phyloP scores from a whole-genome alignment of 2,888 invertebrate genomes.

The Agrotis segetum region DNA sequence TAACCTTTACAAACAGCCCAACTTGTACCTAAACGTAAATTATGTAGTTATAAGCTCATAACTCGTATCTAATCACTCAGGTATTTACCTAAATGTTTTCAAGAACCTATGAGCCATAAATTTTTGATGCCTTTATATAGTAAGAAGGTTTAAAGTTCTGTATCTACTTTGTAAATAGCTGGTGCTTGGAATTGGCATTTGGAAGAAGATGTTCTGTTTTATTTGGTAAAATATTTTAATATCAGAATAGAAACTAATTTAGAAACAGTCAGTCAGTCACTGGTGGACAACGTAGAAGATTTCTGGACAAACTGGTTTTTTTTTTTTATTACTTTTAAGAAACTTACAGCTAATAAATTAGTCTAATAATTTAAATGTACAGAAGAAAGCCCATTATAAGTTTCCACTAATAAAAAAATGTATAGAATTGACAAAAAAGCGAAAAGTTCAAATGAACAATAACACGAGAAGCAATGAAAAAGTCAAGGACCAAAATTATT shows the following conservation, averaged over 20 bases:
- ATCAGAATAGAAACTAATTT: background rate
- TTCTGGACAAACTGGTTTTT: no score
- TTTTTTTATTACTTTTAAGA: no score
- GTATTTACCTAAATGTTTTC: constrained; percentile 61
- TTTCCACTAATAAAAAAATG: no score
- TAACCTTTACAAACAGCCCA: constrained; percentile 54
- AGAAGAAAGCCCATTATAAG: no score
- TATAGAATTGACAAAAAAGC: no score
- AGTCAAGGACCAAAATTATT: no score
- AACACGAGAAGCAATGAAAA: no score
- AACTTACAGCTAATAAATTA: no score
- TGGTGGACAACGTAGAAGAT: no score
- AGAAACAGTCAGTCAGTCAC: no score
- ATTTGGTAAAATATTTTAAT: background rate
- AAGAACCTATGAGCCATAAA: constrained; percentile 37
- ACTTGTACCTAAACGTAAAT: constrained; percentile 46
- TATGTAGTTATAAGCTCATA: constrained; percentile 56
- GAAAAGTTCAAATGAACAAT: no score
- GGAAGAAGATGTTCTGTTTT: constrained; percentile 13
- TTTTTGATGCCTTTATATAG: constrained; percentile 47
- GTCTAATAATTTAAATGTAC: no score
- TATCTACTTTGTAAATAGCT: background rate
- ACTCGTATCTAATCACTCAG: constrained; percentile 55
- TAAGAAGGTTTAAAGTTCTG: constrained; percentile 10
- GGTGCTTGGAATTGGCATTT: constrained; percentile 25